Evolutionary conservation across 2,797 vertebrate genomes (phyloP).

Genomic region (Poecilia velifera): DNA sequence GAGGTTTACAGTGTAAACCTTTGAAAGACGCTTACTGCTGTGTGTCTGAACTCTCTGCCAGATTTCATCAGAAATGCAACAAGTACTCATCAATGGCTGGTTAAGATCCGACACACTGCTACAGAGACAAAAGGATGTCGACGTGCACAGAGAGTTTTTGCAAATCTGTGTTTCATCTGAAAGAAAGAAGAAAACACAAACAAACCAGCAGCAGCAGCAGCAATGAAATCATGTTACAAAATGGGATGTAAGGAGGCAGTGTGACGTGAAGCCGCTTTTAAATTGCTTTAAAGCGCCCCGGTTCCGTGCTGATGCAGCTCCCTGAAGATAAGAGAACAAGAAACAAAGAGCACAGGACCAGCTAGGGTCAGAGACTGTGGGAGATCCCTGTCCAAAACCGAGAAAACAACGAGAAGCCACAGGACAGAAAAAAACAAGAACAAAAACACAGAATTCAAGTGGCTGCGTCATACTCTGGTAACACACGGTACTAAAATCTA

Average conservation of each 20-base stretch:
- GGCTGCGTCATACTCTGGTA: neutral
- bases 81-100: constrained; percentile 23
- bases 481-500: constrained; percentile 1
- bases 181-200: constrained; percentile 28
- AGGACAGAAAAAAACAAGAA: constrained; percentile 16
- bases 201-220: constrained; percentile 16
- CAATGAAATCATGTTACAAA: constrained; percentile 14
- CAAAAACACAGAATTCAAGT: neutral
- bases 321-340: constrained; percentile 62
- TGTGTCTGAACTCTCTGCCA: constrained; percentile 49
- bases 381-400: constrained; percentile 31
- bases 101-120: neutral
- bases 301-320: constrained; percentile 37
- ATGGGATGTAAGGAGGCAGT: constrained; percentile 18
- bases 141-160: neutral
- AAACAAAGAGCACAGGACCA: constrained; percentile 39
- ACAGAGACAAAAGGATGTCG: constrained; percentile 6
- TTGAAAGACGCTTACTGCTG: constrained; percentile 50
- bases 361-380: constrained; percentile 11
- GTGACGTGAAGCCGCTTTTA: constrained; percentile 28
- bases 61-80: constrained; percentile 46
- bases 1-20: constrained; percentile 57
- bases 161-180: constrained; percentile 18
- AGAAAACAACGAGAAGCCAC: constrained; percentile 17
- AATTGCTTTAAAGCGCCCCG: constrained; percentile 50